Evolutionary conservation across 2,113 vertebrate species (phyloP), one percentile per base, ranked within the genome.

Genomic region (Seriola rivoliana): DNA sequence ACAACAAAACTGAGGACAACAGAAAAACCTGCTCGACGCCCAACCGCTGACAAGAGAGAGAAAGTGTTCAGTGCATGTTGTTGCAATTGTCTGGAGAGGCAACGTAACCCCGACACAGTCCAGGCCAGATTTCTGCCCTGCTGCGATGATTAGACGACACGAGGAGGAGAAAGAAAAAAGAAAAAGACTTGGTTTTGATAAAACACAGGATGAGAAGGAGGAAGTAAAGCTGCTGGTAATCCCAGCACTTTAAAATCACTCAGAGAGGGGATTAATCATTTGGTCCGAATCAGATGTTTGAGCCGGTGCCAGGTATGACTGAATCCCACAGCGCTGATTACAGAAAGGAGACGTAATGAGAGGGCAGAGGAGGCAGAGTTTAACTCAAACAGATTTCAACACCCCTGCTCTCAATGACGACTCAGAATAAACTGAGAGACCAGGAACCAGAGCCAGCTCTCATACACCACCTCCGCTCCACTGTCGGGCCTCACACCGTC

Each of bases 191-290:
- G n/a, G 23, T 38, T 80, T 46, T 42, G 70, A 80, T 71, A 25
- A 73, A 69, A 70, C 25, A 8, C 55, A 74, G 71, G 23, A 50
- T 0, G n/a, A 25, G 21, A 3, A 29, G 69, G 62, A 86, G 50
- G 55, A 84, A 74, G 55, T 58, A 11, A 55, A 85, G 64, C 67
- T 55, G 78, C 38, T 50, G 16, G 65, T 82, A 64, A 82, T 75
- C 79, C 67, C 1, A n/a, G 34, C 55, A 38, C 62, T 82, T 76
- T 69, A 64, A 36, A 68, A 73, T 42, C 54, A 38, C 34, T 55
- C 66, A 3, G 66, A 58, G 11, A 8, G 38, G 4, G 3, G 68
- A 70, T 78, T 69, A n/a, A 73, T 85, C 32, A 63, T 70, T 84
- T 55, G 65, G 75, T 59, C 16, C 10, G 55, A 65, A 72, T 91